A percentile compares a stretch with the other conserved stretches of the same genome.
phyloP scores from a whole-genome alignment of 2,888 invertebrate species.

The Acanthosepion pharaonis region DNA sequence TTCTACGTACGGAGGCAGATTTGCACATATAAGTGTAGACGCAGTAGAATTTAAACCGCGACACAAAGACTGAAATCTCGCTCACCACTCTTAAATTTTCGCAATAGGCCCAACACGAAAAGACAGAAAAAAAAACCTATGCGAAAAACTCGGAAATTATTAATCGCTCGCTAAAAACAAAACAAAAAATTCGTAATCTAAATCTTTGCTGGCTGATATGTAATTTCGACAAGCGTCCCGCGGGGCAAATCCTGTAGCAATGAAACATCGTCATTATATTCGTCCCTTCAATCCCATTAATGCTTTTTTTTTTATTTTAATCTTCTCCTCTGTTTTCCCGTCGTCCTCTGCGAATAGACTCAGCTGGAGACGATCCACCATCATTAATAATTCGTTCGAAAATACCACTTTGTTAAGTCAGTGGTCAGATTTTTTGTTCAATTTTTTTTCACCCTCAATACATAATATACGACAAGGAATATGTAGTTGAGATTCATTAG shows the following conservation, averaged over 20 bases:
- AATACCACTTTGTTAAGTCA: not conserved
- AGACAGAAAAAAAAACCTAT: not conserved
- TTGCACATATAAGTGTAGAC: not conserved
- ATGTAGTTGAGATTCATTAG: not conserved
- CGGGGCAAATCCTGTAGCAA: not conserved
- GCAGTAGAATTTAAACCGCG: not conserved
- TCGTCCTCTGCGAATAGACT: too few species aligned
- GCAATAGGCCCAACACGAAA: not conserved
- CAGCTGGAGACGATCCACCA: not conserved
- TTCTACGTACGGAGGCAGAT: too few species aligned
- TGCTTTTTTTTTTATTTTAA: not conserved
- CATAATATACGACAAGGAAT: not conserved
- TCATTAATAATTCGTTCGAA: not conserved
- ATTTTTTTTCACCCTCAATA: not conserved
- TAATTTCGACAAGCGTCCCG: not conserved
- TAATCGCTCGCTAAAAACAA: not conserved
- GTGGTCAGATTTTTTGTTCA: not conserved
- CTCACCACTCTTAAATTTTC: not conserved
- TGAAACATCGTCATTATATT: not conserved
- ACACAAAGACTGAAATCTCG: not conserved
- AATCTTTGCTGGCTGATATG: not conserved
- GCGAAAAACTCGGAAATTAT: not conserved
- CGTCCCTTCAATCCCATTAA: not conserved
- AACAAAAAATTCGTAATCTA: not conserved
- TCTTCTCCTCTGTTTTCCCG: not conserved